A percentile compares a stretch with the other conserved stretches of the same genome.
Evolutionary conservation across 2,888 invertebrate genomes (phyloP).

Genomic region (Epinotia demarniana): DNA sequence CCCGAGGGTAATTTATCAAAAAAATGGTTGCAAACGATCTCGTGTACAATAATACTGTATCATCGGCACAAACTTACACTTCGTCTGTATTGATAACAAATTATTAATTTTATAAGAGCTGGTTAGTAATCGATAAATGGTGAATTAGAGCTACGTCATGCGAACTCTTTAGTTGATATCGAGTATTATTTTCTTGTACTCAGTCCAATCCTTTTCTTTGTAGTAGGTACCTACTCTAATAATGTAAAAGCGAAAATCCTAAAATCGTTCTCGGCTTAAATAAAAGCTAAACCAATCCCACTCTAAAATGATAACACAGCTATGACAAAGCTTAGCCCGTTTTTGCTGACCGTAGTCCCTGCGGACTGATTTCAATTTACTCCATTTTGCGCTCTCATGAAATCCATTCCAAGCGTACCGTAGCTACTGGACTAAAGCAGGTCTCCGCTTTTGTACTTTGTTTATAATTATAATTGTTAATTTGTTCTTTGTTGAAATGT

Average conservation of each 20-base stretch:
- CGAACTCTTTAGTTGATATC: background rate
- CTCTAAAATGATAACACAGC: conserved; percentile 7
- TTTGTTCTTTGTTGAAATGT: conserved; percentile 14
- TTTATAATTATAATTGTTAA: conserved; percentile 3
- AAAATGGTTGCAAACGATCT: background rate
- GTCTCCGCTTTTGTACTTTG: conserved; percentile 1
- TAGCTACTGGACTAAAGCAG: conserved; percentile 5
- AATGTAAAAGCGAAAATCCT: background rate
- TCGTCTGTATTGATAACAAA: too few species aligned
- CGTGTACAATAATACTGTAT: background rate
- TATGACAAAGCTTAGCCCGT: conserved; percentile 33
- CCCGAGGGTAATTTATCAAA: background rate
- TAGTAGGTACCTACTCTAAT: background rate
- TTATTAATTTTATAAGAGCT: too few species aligned
- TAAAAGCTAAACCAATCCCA: conserved; percentile 16
- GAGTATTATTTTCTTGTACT: background rate
- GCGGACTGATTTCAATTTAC: conserved; percentile 31
- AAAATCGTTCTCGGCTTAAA: conserved; percentile 5
- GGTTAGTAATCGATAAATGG: too few species aligned
- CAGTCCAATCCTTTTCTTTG: background rate
- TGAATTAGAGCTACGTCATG: background rate
- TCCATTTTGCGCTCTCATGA: conserved; percentile 26
- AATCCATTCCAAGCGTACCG: conserved; percentile 24
- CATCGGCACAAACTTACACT: too few species aligned
- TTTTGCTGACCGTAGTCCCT: conserved; percentile 30